Percentiles rank a stretch among this genome's conserved stretches.
Conservation (phyloP, 2,888 invertebrate genomes). For the Phanerotoma sp. region DNA sequence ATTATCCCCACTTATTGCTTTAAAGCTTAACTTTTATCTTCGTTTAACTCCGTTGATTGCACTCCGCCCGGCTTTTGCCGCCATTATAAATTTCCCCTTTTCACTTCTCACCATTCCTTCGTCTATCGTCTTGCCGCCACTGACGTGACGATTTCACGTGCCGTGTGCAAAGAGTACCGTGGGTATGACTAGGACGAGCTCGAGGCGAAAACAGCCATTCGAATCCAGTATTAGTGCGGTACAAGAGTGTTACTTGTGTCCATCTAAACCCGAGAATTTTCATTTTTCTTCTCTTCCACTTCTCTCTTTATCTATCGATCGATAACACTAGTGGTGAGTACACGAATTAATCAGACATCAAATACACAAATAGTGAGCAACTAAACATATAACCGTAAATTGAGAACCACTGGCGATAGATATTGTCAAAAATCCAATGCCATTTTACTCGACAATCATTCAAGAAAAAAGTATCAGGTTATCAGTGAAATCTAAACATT, state of each 20-base stretch:
- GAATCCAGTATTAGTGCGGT: conserved; percentile 59
- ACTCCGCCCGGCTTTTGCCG: conserved; percentile 18
- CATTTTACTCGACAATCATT: too few species aligned
- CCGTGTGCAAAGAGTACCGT: conserved; percentile 54
- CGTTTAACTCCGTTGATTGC: neutral
- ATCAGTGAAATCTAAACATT: too few species aligned
- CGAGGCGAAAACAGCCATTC: conserved; percentile 55
- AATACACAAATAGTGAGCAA: neutral
- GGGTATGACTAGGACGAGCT: conserved; percentile 56
- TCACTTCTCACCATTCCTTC: neutral
- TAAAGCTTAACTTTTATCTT: conserved; percentile 10
- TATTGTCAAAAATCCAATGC: too few species aligned
- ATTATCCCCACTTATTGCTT: conserved; percentile 8
- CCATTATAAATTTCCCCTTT: neutral
- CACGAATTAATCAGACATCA: neutral
- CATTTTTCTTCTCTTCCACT: neutral
- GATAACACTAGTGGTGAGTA: conserved; percentile 12
- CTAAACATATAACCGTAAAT: conserved; percentile 5
- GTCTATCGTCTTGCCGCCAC: conserved; percentile 29
- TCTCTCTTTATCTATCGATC: neutral
- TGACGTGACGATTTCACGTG: conserved; percentile 53
- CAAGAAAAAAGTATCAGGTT: too few species aligned
- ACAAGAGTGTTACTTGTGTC: conserved; percentile 42
- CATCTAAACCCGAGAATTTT: neutral
- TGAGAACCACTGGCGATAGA: too few species aligned